Evolutionary conservation across 2,888 invertebrate genomes (phyloP).

Genomic region (Abscondita cerata): DNA sequence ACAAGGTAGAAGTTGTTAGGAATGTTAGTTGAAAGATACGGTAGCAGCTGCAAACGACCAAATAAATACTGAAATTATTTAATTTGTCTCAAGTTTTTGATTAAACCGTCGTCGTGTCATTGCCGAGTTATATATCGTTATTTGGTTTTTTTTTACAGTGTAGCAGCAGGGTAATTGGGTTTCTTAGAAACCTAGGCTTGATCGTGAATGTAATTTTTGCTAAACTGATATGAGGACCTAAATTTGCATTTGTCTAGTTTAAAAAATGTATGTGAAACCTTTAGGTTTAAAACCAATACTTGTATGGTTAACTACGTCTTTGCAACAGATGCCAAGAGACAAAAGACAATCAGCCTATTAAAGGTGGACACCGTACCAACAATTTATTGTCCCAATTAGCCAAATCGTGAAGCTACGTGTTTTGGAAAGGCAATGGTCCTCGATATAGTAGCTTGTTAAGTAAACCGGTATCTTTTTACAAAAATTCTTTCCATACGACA

Average conservation of each 20-base stretch:
- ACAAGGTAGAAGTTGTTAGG: constrained; percentile 47
- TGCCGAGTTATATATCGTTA: too few species aligned
- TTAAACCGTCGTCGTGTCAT: too few species aligned
- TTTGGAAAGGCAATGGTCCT: constrained; percentile 59
- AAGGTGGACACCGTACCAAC: constrained; percentile 60
- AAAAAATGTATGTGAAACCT: not conserved
- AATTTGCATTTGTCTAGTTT: not conserved
- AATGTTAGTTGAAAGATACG: constrained; percentile 47
- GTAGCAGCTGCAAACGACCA: constrained; percentile 46
- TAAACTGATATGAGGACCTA: too few species aligned
- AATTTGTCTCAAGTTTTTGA: constrained; percentile 18
- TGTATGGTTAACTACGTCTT: constrained; percentile 28
- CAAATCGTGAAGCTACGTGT: constrained; percentile 62
- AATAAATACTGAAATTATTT: constrained; percentile 24
- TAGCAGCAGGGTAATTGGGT: too few species aligned
- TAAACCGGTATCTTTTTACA: constrained; percentile 40
- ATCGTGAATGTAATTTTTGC: too few species aligned
- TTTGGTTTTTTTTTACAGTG: too few species aligned
- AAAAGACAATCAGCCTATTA: constrained; percentile 62
- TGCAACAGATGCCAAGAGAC: constrained; percentile 57
- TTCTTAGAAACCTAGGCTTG: too few species aligned
- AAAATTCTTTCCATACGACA: constrained; percentile 36
- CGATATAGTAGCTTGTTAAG: constrained; percentile 47
- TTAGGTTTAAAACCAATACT: constrained; percentile 20
- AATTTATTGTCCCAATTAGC: constrained; percentile 66